Evolutionary conservation across 2,888 invertebrate species (phyloP).

Genomic region (Lasioglossum marginatum): DNA sequence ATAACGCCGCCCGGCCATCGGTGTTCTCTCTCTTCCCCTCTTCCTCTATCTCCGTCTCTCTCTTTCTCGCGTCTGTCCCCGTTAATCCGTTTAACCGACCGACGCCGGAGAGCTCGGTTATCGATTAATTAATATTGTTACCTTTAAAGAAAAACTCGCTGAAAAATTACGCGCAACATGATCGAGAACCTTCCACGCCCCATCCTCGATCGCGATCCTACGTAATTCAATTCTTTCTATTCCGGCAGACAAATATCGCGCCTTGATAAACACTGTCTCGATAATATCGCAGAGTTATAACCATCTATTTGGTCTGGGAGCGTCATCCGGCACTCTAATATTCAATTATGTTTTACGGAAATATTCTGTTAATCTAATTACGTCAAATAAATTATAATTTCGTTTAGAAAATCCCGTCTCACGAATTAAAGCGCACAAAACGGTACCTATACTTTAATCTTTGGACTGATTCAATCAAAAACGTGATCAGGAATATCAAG

Average conservation of each 20-base stretch:
- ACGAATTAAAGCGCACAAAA: no score
- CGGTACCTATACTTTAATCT: no score
- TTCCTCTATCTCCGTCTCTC: neutral
- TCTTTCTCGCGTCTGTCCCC: constrained; percentile 6
- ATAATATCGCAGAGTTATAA: no score
- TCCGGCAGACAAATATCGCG: neutral
- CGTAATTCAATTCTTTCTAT: neutral
- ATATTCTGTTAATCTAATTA: no score
- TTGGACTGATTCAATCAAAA: no score
- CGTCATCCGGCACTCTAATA: no score
- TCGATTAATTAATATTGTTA: constrained; percentile 13
- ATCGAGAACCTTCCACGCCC: neutral
- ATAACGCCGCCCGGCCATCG: constrained; percentile 27
- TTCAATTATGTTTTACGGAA: no score
- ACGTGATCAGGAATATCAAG: no score
- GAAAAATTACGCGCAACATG: constrained; percentile 4
- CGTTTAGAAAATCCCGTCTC: no score
- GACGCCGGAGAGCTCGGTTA: constrained; percentile 5
- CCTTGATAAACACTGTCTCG: neutral
- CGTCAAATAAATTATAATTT: no score
- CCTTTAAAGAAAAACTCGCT: neutral
- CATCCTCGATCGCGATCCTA: neutral
- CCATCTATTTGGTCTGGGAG: no score
- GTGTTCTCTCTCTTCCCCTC: neutral
- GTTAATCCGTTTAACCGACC: constrained; percentile 52